Percentiles rank a stretch among this genome's conserved stretches.
Evolutionary conservation across 2,797 vertebrate species (phyloP).

Genomic region (Fringilla coelebs): DNA sequence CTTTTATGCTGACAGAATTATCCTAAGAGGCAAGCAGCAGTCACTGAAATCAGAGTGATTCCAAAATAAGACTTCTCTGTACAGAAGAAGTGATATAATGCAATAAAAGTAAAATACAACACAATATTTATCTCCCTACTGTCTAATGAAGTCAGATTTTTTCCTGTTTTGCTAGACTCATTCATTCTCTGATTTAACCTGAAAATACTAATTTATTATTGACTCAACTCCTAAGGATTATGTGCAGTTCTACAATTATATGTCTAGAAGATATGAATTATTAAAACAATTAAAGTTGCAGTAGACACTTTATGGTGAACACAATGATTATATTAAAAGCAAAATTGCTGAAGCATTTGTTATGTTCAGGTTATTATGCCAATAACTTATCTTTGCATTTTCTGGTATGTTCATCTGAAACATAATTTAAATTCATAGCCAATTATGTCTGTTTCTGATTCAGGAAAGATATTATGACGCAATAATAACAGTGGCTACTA

Average conservation of each 20-base stretch:
- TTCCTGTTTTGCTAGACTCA: not conserved
- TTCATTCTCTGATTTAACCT: not conserved
- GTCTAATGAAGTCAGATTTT: not conserved
- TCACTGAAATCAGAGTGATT: not conserved
- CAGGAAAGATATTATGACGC: not conserved
- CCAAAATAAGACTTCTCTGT: not conserved
- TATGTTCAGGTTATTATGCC: not conserved
- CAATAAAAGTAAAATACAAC: not conserved
- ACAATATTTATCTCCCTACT: not conserved
- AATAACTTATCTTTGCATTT: conserved; percentile 1
- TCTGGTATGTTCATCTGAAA: conserved; percentile 7
- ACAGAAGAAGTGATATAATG: not conserved
- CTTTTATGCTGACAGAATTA: not conserved
- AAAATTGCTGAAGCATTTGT: not conserved
- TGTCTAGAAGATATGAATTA: not conserved
- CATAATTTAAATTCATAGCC: conserved; percentile 3
- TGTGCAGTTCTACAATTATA: not conserved
- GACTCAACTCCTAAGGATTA: not conserved
- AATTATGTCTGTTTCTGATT: not conserved
- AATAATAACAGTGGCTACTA: not conserved
- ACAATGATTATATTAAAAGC: not conserved
- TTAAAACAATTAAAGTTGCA: not conserved
- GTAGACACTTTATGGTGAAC: not conserved
- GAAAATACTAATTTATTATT: not conserved
- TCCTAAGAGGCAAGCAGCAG: not conserved